These are phyloP conservation scores for Sceloporus undulatus DNA, from an alignment of 2,113 vertebrate species.

Conservation along the genomic window DNA sequence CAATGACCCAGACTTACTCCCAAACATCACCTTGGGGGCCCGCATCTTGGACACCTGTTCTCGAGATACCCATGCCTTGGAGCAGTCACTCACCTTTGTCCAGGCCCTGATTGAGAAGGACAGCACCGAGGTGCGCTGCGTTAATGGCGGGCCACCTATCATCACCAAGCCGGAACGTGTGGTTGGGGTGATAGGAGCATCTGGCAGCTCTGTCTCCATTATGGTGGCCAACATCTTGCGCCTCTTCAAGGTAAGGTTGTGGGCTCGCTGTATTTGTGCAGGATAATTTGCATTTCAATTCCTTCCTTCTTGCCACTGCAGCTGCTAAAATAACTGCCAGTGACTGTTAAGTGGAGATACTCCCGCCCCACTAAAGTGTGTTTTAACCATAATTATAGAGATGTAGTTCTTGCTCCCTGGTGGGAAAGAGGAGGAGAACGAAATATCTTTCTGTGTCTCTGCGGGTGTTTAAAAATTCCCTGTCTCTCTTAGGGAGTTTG, in stretches of 20 bases:
- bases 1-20: slow-evolving; percentile 94
- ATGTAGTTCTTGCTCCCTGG: slow-evolving; percentile 23
- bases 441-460: not conserved
- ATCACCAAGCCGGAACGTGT: slow-evolving; percentile 95
- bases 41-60: slow-evolving; percentile 97
- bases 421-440: not conserved
- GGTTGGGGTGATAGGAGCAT: slow-evolving; percentile 94
- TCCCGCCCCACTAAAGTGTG: not conserved
- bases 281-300: slow-evolving; percentile 72
- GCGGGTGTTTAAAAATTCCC: slow-evolving; percentile 31
- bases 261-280: slow-evolving; percentile 33
- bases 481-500: slow-evolving; percentile 35
- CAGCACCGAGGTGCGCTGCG: slow-evolving; percentile 92
- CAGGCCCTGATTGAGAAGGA: slow-evolving; percentile 97
- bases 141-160: slow-evolving; percentile 92
- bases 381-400: slow-evolving; percentile 44
- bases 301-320: slow-evolving; percentile 59
- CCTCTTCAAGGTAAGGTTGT: slow-evolving; percentile 91
- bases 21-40: slow-evolving; percentile 95
- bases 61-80: slow-evolving; percentile 93
- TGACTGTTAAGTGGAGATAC: slow-evolving; percentile 58
- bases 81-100: slow-evolving; percentile 97
- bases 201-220: slow-evolving; percentile 95
- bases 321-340: slow-evolving; percentile 50
- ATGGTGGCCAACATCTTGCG: slow-evolving; percentile 98